Conservation (phyloP, 2,797 vertebrate genomes). For the Danio aesculapii region DNA sequence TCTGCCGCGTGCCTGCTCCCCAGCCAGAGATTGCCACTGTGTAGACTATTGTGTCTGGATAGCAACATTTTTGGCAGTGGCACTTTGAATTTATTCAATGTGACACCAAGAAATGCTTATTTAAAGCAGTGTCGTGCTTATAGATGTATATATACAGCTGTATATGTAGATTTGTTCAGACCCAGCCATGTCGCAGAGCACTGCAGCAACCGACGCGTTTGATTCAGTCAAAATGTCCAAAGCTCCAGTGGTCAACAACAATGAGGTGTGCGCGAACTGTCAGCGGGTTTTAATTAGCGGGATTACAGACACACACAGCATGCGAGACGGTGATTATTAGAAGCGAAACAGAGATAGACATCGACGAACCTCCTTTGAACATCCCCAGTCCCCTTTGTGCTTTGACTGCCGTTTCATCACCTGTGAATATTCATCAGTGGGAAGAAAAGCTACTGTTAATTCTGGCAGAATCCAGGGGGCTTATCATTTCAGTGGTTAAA, state of each 20-base stretch:
- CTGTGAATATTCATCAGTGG: conserved; percentile 79
- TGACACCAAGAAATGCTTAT: not conserved
- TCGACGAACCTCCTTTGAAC: conserved; percentile 64
- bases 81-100: not conserved
- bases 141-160: not conserved
- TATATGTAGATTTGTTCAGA: not conserved
- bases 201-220: conserved; percentile 66
- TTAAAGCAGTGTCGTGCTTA: not conserved
- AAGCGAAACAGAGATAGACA: conserved; percentile 76
- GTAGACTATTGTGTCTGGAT: conserved; percentile 56
- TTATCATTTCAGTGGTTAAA: conserved; percentile 51
- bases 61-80: conserved; percentile 45
- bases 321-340: conserved; percentile 86
- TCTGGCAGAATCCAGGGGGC: conserved; percentile 68
- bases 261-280: conserved; percentile 87
- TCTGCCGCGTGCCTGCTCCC: conserved; percentile 50
- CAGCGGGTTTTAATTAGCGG: conserved; percentile 88
- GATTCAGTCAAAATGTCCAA: conserved; percentile 46
- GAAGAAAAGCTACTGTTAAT: conserved; percentile 56
- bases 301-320: conserved; percentile 86
- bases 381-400: conserved; percentile 75
- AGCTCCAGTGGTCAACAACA: conserved; percentile 70
- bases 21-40: conserved; percentile 37
- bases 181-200: not conserved
- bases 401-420: conserved; percentile 77